Conservation (phyloP, 2,888 invertebrate species). For the Conus canariensis region DNA sequence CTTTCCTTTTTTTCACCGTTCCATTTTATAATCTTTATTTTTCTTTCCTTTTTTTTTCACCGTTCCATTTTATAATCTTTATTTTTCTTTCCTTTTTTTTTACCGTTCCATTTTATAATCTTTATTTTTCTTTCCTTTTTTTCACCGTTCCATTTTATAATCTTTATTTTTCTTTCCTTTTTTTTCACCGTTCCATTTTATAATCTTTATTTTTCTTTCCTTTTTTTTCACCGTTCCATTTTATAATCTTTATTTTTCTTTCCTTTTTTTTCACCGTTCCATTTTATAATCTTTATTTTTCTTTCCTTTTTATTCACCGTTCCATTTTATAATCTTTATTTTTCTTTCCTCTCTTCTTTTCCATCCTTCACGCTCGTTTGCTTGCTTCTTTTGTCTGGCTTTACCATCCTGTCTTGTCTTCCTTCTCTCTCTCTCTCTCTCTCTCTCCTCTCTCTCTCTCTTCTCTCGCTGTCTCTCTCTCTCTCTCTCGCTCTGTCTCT, state of each 20-base stretch:
- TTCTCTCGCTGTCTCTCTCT: not conserved
- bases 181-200: not conserved
- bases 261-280: not conserved
- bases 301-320: too few species aligned
- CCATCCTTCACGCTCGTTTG: not conserved
- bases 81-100: too few species aligned
- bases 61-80: too few species aligned
- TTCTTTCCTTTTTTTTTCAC: not conserved
- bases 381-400: not conserved
- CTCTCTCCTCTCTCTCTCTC: slow-evolving; percentile 5
- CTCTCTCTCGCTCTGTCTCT: slow-evolving; percentile 18
- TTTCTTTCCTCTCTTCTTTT: not conserved
- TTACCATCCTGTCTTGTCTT: not conserved
- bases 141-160: too few species aligned
- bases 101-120: too few species aligned
- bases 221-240: not conserved
- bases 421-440: not conserved
- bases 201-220: too few species aligned
- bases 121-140: too few species aligned
- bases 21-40: too few species aligned
- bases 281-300: too few species aligned
- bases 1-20: too few species aligned
- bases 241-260: too few species aligned
- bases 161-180: not conserved
- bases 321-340: too few species aligned